Evolutionary conservation across 2,797 vertebrate species (phyloP), one percentile per base, ranked within the genome.

Genomic region (Micropoecilia bifurca): DNA sequence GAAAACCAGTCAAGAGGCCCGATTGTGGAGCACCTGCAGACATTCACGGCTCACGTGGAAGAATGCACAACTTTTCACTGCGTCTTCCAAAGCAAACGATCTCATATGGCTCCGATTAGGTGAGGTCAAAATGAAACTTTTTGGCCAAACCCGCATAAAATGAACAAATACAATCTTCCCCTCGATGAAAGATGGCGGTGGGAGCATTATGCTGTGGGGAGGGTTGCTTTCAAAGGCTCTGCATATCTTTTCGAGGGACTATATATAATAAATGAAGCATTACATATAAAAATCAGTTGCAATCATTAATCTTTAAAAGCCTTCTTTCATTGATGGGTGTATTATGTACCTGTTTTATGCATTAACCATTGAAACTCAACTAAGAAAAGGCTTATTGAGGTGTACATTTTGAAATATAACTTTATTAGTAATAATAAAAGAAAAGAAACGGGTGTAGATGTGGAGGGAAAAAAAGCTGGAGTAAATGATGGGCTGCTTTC

Each of bases 401-500:
- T 41, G 63, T 68, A 68, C 20, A 41, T 39, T 68, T 22, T 22
- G 20, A 41, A 41, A 73, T 53, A 55, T 39, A 41, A 66, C 33
- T 66, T 66, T 66, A 12, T n/a, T 74, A 25, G 0, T 13, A n/a
- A 55, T 39, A 12, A 28, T 10, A n/a, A 28, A 41, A 22, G 10
- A 4, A 28, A 12, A 4, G 16, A 85, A 72, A 25, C 3, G 8
- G 47, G 72, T 57, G 20, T 55, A 47, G 18, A 71, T 68, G 68
- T 59, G 22, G 1, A 9, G 28, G 39, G 39, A 7, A 6, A 55
- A 73, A 46, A 81, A 89, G 61, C 36, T 7, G 55, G 72, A 43
- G 41, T 43, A 82, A 90, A 71, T 79, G 82, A 79, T 78, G 71
- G 43, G 30, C 22, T 61, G 6, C 88, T 87, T 83, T 80, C 69